Conservation (phyloP, 2,888 invertebrate species). For the Thymelicus acteon region DNA sequence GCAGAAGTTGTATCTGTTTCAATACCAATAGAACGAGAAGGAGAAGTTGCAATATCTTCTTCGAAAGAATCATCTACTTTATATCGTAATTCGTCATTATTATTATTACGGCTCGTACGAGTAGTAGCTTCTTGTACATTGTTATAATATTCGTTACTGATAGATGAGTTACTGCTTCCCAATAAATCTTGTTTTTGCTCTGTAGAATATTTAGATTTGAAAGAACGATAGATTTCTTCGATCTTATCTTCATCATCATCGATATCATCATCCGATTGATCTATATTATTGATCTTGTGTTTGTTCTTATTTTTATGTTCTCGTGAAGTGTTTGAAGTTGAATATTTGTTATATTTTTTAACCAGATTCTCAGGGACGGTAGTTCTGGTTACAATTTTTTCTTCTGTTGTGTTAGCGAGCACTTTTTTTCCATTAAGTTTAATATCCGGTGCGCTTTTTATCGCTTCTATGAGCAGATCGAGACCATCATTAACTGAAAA, state of each 20-base stretch:
- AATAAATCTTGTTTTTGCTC: slow-evolving; percentile 5
- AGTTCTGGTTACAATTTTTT: background rate
- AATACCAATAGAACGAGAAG: slow-evolving; percentile 9
- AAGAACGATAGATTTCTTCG: slow-evolving; percentile 21
- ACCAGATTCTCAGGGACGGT: background rate
- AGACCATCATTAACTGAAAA: slow-evolving; percentile 58
- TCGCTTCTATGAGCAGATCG: slow-evolving; percentile 70
- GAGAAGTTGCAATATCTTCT: slow-evolving; percentile 2
- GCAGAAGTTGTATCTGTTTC: slow-evolving; percentile 7
- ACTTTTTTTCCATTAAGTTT: slow-evolving; percentile 55
- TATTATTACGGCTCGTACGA: background rate
- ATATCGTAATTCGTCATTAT: background rate
- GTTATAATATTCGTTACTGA: background rate
- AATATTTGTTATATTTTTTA: background rate
- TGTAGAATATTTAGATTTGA: slow-evolving; percentile 24
- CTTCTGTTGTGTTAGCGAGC: slow-evolving; percentile 11
- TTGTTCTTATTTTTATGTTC: slow-evolving; percentile 8
- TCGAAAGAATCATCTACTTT: slow-evolving; percentile 2
- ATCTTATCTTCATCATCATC: slow-evolving; percentile 39
- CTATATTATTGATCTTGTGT: slow-evolving; percentile 3
- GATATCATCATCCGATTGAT: slow-evolving; percentile 25
- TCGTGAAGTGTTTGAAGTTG: background rate
- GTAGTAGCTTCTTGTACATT: background rate
- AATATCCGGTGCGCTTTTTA: slow-evolving; percentile 70
- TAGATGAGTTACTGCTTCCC: background rate